Evolutionary conservation across 2,888 invertebrate species (phyloP), one percentile per base, ranked within the genome.

Genomic region (Trisateles emortualis): DNA sequence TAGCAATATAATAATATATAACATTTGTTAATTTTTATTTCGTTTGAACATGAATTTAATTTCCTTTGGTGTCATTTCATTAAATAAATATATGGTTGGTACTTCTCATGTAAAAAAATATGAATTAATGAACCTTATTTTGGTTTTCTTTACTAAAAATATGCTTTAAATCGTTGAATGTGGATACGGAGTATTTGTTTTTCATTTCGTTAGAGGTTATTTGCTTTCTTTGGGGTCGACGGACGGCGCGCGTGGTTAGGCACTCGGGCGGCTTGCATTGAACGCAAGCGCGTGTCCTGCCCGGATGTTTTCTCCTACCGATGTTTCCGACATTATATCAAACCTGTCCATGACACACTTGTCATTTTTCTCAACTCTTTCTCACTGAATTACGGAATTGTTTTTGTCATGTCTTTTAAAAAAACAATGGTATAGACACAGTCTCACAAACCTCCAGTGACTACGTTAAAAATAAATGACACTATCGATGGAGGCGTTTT

Each of bases 271-370:
- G 24, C 13, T 40, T n/a, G 38, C 11, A 32, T 16, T 50, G 40
- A 26, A 29, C 30, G 44, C 44, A 52, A 39, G 30, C 49, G 51
- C 44, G 47, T 51, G 46, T 50, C 42, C 38, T 48, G 48, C 22
- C 70, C 78, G 79, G 78, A 83, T 83, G 79, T 83, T 85, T 80
- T 77, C 70, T 59, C 68, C 68, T 50, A 60, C 69, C 74, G 64
- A 57, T 72, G 68, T 71, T 78, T 78, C 74, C 76, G 73, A 67
- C 74, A 64, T 72, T 76, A 72, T 77, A 78, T 78, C 71, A 78
- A 73, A 64, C 61, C 70, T 73, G 73, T 68, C 75, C 74, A 76
- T 78, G 77, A 79, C 72, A 72, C 65, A 68, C 64, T 75, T 68
- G 53, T 68, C 65, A 74, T 80, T 80, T 81, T 75, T 73, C 72